These are phyloP conservation scores for Anoplophora glabripennis DNA, from an alignment of 1,140 invertebrate genomes.

Conservation along the genomic window DNA sequence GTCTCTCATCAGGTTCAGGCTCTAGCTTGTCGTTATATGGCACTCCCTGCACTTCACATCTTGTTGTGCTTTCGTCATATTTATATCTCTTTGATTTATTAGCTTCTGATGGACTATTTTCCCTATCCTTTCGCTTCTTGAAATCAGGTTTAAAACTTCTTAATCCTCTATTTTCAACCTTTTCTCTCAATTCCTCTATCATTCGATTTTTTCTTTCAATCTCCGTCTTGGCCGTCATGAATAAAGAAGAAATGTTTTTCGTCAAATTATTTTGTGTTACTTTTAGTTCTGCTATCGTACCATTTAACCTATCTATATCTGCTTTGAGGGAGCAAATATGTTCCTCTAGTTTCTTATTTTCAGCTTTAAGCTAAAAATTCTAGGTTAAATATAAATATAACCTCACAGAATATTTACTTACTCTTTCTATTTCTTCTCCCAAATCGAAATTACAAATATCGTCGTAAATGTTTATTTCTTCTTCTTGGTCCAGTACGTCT, in stretches of 20 bases:
- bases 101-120: too few relatives aligned
- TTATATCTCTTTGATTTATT: too few relatives aligned
- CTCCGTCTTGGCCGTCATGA: conserved; percentile 52
- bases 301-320: conserved; percentile 21
- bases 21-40: too few relatives aligned
- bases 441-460: too few relatives aligned
- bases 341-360: conserved; percentile 45
- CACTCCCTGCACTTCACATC: too few relatives aligned
- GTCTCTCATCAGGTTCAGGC: too few relatives aligned
- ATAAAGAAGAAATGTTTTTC: conserved; percentile 47
- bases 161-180: conserved; percentile 23
- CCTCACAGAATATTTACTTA: not conserved
- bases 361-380: conserved; percentile 18
- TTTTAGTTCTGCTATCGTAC: conserved; percentile 12
- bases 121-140: not conserved
- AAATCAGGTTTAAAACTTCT: not conserved
- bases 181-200: conserved; percentile 46
- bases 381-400: not conserved
- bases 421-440: too few relatives aligned
- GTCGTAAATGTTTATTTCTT: too few relatives aligned
- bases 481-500: too few relatives aligned
- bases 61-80: too few relatives aligned
- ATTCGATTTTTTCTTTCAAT: conserved; percentile 50
- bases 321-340: conserved; percentile 13
- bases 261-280: conserved; percentile 21